Evolutionary conservation across 2,888 invertebrate genomes (phyloP), one percentile per base, ranked within the genome.

Genomic region (Thelaira solivaga): DNA sequence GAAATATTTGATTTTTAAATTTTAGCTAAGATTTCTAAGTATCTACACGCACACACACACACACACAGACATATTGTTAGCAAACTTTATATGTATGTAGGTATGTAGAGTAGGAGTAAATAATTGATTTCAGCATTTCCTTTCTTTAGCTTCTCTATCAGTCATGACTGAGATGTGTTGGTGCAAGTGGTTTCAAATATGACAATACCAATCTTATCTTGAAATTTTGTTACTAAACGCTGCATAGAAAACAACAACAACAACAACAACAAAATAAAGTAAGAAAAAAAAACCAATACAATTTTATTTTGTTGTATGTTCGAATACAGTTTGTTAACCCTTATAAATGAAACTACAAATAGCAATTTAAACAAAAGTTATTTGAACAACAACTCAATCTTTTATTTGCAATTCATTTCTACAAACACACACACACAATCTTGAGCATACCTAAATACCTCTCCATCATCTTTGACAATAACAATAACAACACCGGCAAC

Each of bases 311-410:
- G 55, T n/a, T n/a, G n/a, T n/a, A n/a, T n/a, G n/a, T 57, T 57
- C 22, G 53, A 49, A 57, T 59, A 53, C 61, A 75, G 74, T 75
- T 75, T 75, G 68, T 75, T 75, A 75, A 75, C 74, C 74, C 67
- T 75, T 75, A 61, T 75, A 68, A 75, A 75, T 75, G n/a, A n/a
- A 67, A 61, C 45, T 65, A 74, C 49, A 74, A 74, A 67, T 67
- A 71, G 36, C 41, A 61, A 62, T 69, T 76, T 69, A 69, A 64
- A 76, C 69, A 69, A 74, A 64, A 64, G 57, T 76, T 76, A 76
- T 69, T 69, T 69, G 55, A 74, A 69, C 41, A 76, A 72, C 62
- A 64, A 76, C 76, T 64, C 62, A 69, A 69, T 76, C 69, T 76
- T 64, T 76, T 76, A 69, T 69, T 76, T 76, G 51, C 69, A 62